These are phyloP conservation scores for Chanos chanos DNA, from an alignment of 2,797 vertebrate species.

Conservation along the genomic window DNA sequence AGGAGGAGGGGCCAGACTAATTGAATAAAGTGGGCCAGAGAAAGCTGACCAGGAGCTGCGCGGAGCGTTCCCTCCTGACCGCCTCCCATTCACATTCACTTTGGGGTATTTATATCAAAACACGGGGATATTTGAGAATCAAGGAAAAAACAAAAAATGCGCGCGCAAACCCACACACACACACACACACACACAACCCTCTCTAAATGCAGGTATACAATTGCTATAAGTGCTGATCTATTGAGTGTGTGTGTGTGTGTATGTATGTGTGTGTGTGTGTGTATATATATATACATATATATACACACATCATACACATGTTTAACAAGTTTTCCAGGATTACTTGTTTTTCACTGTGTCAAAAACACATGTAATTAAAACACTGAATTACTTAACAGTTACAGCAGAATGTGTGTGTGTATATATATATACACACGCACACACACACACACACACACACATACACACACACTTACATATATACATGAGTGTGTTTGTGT, in stretches of 20 bases:
- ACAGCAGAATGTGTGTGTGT: no score
- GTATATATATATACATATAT: no score
- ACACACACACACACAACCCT: no score
- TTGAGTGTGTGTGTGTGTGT: background rate
- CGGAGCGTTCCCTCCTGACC: slow-evolving; percentile 36
- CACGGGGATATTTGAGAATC: slow-evolving; percentile 52
- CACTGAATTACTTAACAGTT: no score
- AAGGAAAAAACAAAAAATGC: no score
- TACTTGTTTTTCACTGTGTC: no score
- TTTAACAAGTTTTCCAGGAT: no score
- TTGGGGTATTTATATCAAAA: slow-evolving; percentile 74
- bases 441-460: background rate
- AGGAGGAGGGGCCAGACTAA: slow-evolving; percentile 79
- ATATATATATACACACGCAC: background rate
- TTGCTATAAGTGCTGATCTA: background rate
- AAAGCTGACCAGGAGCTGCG: slow-evolving; percentile 56
- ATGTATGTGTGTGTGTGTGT: background rate
- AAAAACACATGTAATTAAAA: no score
- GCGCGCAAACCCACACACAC: no score
- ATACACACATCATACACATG: background rate
- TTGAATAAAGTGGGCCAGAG: slow-evolving; percentile 67
- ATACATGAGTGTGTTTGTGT: background rate
- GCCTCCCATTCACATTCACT: slow-evolving; percentile 46
- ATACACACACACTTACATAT: background rate
- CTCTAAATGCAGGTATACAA: background rate